Evolutionary conservation across 2,113 vertebrate species (phyloP).

Genomic region (Thunnus maccoyii): DNA sequence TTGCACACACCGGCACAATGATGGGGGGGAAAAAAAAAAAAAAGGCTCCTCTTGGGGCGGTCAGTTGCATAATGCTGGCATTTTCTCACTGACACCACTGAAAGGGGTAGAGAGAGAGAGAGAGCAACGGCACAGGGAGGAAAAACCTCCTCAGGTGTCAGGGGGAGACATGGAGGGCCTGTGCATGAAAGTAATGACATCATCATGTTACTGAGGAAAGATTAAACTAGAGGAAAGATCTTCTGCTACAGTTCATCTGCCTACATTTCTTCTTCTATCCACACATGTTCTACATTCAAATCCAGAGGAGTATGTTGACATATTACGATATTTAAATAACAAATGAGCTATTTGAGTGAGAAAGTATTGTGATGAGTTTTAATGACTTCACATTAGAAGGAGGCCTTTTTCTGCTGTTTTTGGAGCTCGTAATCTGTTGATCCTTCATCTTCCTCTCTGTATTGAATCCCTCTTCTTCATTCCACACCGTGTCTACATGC

Average conservation of each 20-base stretch:
- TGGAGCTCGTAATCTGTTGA: neutral
- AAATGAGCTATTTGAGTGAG: conserved; percentile 13
- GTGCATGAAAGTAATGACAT: conserved; percentile 22
- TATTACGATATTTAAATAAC: conserved; percentile 13
- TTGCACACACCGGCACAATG: conserved; percentile 43
- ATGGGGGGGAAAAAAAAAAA: neutral
- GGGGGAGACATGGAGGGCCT: conserved; percentile 16
- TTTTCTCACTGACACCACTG: conserved; percentile 58
- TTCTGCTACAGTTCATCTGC: conserved; percentile 3
- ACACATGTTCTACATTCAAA: neutral
- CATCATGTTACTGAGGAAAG: conserved; percentile 16
- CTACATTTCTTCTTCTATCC: neutral
- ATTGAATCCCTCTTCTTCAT: neutral
- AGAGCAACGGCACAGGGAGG: neutral
- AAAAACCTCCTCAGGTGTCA: conserved; percentile 52
- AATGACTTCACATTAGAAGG: conserved; percentile 14
- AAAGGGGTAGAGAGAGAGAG: conserved; percentile 6
- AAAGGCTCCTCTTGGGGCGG: conserved; percentile 33
- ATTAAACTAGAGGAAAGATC: neutral
- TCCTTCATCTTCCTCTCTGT: neutral
- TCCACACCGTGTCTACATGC: neutral
- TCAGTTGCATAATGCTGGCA: conserved; percentile 65
- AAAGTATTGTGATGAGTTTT: conserved; percentile 12
- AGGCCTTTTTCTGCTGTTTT: neutral
- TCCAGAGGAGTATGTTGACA: neutral